A percentile compares a stretch with the other conserved stretches of the same genome.
Conservation (phyloP, 30 jellyfish, hydroid and myxozoan species). For the Euphysa ruthae region DNA sequence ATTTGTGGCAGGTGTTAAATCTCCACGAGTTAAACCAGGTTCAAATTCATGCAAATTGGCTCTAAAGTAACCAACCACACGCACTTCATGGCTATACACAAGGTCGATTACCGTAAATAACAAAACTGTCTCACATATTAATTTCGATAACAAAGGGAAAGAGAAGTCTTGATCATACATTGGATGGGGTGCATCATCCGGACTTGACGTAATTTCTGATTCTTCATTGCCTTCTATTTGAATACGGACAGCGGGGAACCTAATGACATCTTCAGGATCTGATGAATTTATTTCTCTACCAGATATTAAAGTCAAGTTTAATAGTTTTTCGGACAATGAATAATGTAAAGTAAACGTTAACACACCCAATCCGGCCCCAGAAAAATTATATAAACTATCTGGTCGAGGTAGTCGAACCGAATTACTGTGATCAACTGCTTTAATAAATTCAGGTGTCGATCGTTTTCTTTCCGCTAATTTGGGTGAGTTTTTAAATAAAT, state of each 20-base stretch:
- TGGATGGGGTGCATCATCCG: conserved; percentile 89
- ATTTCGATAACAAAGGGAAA: conserved; percentile 23
- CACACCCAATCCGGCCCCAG: conserved; percentile 54
- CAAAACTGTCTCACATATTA: conserved; percentile 31
- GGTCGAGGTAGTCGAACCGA: conserved; percentile 53
- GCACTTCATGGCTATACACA: conserved; percentile 9
- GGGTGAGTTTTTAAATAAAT: neutral
- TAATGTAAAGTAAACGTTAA: conserved; percentile 45
- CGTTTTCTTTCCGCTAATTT: neutral
- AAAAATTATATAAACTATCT: conserved; percentile 39
- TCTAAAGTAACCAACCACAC: conserved; percentile 22
- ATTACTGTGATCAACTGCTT: neutral
- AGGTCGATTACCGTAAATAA: conserved; percentile 59
- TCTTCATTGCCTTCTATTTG: conserved; percentile 35
- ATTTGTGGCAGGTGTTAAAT: neutral
- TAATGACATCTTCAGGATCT: neutral
- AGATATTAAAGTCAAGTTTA: conserved; percentile 51
- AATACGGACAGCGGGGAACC: conserved; percentile 58
- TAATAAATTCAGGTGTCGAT: neutral
- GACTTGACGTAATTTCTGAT: conserved; percentile 68
- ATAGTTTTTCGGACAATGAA: conserved; percentile 27
- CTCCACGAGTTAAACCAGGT: neutral
- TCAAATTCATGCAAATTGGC: neutral
- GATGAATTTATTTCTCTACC: conserved; percentile 74
- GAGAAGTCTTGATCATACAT: conserved; percentile 73